These are phyloP conservation scores for Orchesella flavescens DNA, from an alignment of 2,888 invertebrate genomes.

Conservation along the genomic window DNA sequence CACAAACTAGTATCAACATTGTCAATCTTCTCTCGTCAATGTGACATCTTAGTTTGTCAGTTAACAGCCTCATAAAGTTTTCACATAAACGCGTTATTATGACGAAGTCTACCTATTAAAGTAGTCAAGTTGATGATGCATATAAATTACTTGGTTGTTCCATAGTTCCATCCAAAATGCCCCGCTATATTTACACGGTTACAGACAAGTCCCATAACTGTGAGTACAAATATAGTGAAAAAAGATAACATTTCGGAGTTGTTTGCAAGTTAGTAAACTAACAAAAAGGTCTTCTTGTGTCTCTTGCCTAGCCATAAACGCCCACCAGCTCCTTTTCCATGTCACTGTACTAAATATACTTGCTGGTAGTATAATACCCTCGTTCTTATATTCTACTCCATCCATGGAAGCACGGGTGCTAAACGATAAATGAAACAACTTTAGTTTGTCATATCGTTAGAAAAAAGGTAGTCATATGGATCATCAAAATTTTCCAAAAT, in stretches of 20 bases:
- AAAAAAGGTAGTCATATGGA: neutral
- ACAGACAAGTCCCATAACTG: no score
- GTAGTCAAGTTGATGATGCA: no score
- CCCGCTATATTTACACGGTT: no score
- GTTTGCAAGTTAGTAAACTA: no score
- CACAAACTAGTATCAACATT: conserved; percentile 18
- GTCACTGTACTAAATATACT: no score
- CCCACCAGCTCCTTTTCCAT: neutral
- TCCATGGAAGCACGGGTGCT: neutral
- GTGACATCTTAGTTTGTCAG: conserved; percentile 31
- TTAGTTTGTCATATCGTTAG: neutral
- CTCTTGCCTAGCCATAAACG: neutral
- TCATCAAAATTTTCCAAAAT: conserved; percentile 21
- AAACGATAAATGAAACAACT: conserved; percentile 6
- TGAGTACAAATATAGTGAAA: no score
- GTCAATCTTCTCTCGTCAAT: conserved; percentile 48
- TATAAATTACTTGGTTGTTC: no score
- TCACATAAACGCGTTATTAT: neutral
- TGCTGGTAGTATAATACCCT: neutral
- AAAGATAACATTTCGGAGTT: no score
- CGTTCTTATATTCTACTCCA: neutral
- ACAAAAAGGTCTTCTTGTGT: no score
- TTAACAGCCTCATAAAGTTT: conserved; percentile 44
- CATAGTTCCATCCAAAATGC: no score
- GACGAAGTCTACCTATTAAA: no score